A percentile compares a stretch with the other conserved stretches of the same genome.
Evolutionary conservation across 2,888 invertebrate genomes (phyloP).

Genomic region (Stenodema calcarata): DNA sequence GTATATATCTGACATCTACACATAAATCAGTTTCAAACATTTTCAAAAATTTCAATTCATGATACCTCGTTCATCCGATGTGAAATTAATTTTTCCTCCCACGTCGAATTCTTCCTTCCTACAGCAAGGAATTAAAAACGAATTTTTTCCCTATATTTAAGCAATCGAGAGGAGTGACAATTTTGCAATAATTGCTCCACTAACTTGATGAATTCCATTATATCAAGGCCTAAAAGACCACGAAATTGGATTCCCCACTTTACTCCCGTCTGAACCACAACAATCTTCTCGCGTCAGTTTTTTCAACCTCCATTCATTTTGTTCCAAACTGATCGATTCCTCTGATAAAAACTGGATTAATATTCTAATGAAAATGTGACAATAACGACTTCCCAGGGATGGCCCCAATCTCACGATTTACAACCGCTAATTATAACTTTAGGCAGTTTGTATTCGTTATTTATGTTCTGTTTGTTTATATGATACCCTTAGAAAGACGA

Average conservation of each 20-base stretch:
- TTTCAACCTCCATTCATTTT: neutral
- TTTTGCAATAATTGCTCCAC: slow-evolving; percentile 6
- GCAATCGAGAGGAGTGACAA: slow-evolving; percentile 4
- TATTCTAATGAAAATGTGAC: slow-evolving; percentile 38
- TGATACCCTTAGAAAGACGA: neutral
- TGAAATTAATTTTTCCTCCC: slow-evolving; percentile 3
- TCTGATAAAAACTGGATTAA: slow-evolving; percentile 30
- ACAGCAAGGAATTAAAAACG: neutral
- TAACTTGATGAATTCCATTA: slow-evolving; percentile 31
- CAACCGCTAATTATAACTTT: slow-evolving; percentile 34
- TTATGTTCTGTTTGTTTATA: slow-evolving; percentile 28
- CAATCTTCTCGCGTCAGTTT: neutral
- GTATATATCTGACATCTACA: no score
- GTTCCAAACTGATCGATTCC: neutral
- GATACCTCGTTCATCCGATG: neutral
- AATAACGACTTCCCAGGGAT: slow-evolving; percentile 19
- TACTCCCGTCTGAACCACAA: neutral
- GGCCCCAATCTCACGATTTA: slow-evolving; percentile 7
- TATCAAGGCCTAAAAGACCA: neutral
- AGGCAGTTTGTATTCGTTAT: slow-evolving; percentile 27
- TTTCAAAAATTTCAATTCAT: neutral
- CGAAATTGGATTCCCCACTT: slow-evolving; percentile 16
- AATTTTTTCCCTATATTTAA: slow-evolving; percentile 7
- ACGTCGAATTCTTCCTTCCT: neutral
- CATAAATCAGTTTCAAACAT: no score